phyloP scores from a whole-genome alignment of 2,888 invertebrate species.

The Nomada lathburiana region DNA sequence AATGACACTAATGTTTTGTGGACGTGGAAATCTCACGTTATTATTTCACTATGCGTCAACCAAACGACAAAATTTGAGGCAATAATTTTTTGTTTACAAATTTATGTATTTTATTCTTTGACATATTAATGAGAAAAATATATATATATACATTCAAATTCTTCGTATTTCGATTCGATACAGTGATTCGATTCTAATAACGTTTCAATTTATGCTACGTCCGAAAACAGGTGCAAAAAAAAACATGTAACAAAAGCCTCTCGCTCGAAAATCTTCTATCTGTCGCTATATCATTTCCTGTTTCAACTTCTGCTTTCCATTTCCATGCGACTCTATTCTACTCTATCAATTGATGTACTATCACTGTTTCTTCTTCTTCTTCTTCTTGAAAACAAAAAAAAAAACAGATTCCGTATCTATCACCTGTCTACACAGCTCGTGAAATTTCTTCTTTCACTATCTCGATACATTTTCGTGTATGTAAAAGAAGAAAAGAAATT shows the following conservation, averaged over 20 bases:
- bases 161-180: too few relatives aligned
- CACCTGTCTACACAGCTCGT: not conserved
- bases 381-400: not conserved
- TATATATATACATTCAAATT: not conserved
- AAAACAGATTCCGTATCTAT: not conserved
- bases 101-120: too few relatives aligned
- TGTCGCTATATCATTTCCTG: conserved; percentile 44
- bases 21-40: conserved; percentile 26
- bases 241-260: conserved; percentile 24
- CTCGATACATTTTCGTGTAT: conserved; percentile 41
- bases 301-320: conserved; percentile 36
- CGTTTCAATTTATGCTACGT: conserved; percentile 5
- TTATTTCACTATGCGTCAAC: too few relatives aligned
- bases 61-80: not conserved
- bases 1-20: conserved; percentile 18
- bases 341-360: not conserved
- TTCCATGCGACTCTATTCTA: conserved; percentile 3
- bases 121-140: not conserved
- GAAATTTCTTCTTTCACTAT: conserved; percentile 38
- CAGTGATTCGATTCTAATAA: too few relatives aligned
- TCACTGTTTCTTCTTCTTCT: not conserved
- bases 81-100: too few relatives aligned
- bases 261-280: conserved; percentile 51
- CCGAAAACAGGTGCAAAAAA: conserved; percentile 12
- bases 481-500: not conserved